Evolutionary conservation across 2,113 vertebrate species (phyloP).

Genomic region (Formicarius rufipectus): DNA sequence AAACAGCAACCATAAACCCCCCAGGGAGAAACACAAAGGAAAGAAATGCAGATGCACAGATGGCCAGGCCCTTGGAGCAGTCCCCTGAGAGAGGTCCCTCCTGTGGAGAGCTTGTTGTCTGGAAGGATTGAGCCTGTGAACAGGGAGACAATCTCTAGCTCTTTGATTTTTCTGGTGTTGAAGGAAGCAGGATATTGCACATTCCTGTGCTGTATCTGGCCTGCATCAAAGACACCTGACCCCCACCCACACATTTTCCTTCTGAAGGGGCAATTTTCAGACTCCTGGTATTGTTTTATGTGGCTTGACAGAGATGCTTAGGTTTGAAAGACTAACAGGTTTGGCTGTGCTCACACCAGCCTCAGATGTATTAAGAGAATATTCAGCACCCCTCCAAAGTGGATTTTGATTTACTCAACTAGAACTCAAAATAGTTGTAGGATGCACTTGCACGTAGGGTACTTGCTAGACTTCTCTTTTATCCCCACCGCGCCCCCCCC

Average conservation of each 20-base stretch:
- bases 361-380: background rate
- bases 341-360: background rate
- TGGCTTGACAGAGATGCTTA: background rate
- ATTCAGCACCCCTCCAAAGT: background rate
- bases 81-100: background rate
- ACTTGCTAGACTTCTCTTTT: background rate
- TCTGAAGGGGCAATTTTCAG: background rate
- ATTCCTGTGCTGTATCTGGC: background rate
- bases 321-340: background rate
- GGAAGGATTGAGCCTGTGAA: background rate
- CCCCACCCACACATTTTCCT: background rate
- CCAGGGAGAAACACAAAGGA: background rate
- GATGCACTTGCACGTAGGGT: background rate
- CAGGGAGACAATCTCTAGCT: background rate
- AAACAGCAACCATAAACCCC: background rate
- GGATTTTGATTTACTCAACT: background rate
- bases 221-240: conserved; percentile 1
- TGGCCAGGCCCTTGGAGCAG: background rate
- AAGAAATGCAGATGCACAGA: background rate
- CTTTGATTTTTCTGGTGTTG: background rate
- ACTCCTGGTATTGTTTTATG: background rate
- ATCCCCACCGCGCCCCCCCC: fast-evolving
- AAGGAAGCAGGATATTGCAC: background rate
- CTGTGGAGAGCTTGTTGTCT: background rate
- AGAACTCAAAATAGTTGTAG: background rate